Evolutionary conservation across 1,140 invertebrate genomes (phyloP), one percentile per base, ranked within the genome.

Genomic region (Heterodera schachtii): DNA sequence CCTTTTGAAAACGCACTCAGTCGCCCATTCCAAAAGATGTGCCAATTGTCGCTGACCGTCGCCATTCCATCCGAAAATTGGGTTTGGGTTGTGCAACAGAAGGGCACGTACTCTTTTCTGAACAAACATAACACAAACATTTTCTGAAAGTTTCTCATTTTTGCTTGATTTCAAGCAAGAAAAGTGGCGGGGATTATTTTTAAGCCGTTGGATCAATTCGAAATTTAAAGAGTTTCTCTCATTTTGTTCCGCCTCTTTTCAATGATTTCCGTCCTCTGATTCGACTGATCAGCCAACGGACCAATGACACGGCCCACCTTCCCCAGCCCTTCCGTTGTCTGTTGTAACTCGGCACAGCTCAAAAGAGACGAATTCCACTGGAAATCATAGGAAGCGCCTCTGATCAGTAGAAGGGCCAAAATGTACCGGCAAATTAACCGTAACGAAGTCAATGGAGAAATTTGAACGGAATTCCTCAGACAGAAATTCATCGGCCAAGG

Each of bases 11-110:
- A 60, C 66, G 9, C 43, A 77, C 75, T 57, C 52, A n/a, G 16
- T 57, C 46, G 76, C 69, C 76, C 76, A 78, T 44, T 78, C 76
- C 43, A 78, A 21, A 47, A 78, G 44, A 47, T 31, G 64, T n/a
- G 60, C 5, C 19, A 78, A 13, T 44, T 43, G 43, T 57, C 21
- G 43, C 64, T 76, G 47, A 44, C 74, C 74, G 31, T 78, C 21
- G 46, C 46, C 41, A 4, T 57, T 31, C 31, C 60, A 69, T 19
- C 76, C 60, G 8, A 78, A 3, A 69, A 78, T 78, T 31, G 76
- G 76, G 69, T 78, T 49, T 46, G 76, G 76, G 69, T 78, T 78
- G 69, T 78, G 76, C 21, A 78, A 46, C 64, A 69, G n/a, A 57
- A 78, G 76, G 41, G 76, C 76, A 41, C 76, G 52, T 43, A 69